Evolutionary conservation across 2,797 vertebrate species (phyloP), one percentile per base, ranked within the genome.

Genomic region (Meriones psammophilus): DNA sequence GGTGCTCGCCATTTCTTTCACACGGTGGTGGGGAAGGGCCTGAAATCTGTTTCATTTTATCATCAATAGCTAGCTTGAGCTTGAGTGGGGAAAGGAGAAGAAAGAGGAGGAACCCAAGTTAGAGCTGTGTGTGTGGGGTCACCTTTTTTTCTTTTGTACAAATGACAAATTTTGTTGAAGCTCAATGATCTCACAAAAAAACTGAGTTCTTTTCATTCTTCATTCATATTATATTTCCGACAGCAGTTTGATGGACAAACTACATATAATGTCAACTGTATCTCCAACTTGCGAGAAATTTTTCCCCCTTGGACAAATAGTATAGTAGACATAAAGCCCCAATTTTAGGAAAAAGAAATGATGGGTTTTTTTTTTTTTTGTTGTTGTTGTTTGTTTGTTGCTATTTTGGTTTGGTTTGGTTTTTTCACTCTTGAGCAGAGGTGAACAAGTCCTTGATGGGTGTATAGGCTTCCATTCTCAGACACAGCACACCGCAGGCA

Each of bases 21-120:
- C 1, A 54, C 26, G 84, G n/a, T 36, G 20, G 0, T 54, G 66
- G 8, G 54, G 84, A 54, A 84, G 36, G 64, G 33, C 18, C 33
- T 91, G 8, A 50, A 64, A 78, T 89, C 39, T 92, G 54, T 62
- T 92, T 94, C 26, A 80, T 66, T 95, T 96, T 68, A 91, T 64
- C 56, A 85, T 69, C 54, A 78, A 50, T 2, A 56, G 28, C 83
- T 85, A 79, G 36, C 26, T 20, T 15, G 42, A 79, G 36, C 26
- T 20, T 15, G 42, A n/a, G 39, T 18, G 1, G 60, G 39, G 10
- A 7, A 3, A 33, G 28, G 64, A 54, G 30, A 54, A 80, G 9
- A 17, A 56, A n/a, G 64, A 50, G 42, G 18, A 68, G 64, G 39
- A 33, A 28, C 26, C 60, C 18, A 18, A 13, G 28, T 66, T 66